phyloP scores from a whole-genome alignment of 1,140 invertebrate species.

The Cydia strobilella region DNA sequence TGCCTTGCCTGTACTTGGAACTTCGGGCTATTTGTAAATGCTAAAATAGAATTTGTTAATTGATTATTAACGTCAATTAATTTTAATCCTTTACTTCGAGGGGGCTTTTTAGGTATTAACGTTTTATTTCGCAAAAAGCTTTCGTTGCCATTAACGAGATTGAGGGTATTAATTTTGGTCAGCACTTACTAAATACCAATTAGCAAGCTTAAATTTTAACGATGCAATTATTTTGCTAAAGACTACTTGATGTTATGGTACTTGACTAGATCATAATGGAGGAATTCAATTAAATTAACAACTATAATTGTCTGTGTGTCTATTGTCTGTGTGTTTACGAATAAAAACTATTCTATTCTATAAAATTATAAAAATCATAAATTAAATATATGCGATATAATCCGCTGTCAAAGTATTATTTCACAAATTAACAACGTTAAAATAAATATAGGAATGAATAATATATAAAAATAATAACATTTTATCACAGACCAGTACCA shows the following conservation, averaged over 20 bases:
- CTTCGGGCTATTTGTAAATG: background rate
- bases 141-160: background rate
- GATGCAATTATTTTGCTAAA: background rate
- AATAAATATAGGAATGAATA: no score
- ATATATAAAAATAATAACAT: no score
- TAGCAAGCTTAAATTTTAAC: background rate
- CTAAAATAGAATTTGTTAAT: background rate
- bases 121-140: background rate
- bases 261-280: background rate
- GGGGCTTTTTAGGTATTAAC: background rate
- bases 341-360: no score
- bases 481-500: no score
- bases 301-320: no score
- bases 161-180: background rate
- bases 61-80: background rate
- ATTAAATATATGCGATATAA: no score
- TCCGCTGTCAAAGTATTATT: no score
- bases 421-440: no score
- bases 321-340: no score
- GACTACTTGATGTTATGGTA: background rate
- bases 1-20: background rate
- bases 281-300: no score
- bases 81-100: background rate
- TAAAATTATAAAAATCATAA: no score
- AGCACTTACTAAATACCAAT: slow-evolving; percentile 7